phyloP scores from a whole-genome alignment of 2,113 vertebrate genomes.

The Ptyas mucosa region DNA sequence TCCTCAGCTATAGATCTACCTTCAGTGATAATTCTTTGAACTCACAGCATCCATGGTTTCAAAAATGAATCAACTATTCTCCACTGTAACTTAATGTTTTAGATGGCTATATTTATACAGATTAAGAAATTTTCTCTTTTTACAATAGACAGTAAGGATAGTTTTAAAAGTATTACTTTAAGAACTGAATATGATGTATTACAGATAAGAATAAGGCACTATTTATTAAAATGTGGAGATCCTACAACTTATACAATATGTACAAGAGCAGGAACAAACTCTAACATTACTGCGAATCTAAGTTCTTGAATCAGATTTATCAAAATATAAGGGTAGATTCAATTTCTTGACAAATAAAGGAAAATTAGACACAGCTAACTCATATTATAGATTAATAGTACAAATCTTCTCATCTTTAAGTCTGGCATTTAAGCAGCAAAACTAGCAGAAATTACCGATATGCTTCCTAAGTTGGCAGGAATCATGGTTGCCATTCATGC shows the following conservation, averaged over 20 bases:
- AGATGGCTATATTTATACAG: neutral
- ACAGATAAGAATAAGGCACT: neutral
- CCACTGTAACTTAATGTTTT: neutral
- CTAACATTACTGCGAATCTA: neutral
- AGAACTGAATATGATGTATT: neutral
- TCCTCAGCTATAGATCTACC: neutral
- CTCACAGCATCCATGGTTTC: neutral
- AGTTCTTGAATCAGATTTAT: neutral
- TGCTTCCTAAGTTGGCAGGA: neutral
- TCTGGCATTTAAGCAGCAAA: neutral
- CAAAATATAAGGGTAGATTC: neutral
- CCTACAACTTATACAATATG: neutral
- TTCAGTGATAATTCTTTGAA: neutral
- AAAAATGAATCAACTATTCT: conserved; percentile 7
- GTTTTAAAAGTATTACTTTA: neutral
- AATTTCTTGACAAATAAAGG: neutral
- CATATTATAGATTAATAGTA: neutral
- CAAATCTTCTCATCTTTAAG: neutral
- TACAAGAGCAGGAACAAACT: neutral
- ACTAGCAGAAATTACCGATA: fast-evolving
- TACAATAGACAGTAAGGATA: neutral
- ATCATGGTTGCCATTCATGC: neutral
- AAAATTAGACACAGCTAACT: neutral
- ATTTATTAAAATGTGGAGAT: neutral
- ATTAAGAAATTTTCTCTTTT: neutral